A percentile compares a stretch with the other conserved stretches of the same genome.
Evolutionary conservation across 2,888 invertebrate species (phyloP).

Genomic region (Ophioninae sp.): DNA sequence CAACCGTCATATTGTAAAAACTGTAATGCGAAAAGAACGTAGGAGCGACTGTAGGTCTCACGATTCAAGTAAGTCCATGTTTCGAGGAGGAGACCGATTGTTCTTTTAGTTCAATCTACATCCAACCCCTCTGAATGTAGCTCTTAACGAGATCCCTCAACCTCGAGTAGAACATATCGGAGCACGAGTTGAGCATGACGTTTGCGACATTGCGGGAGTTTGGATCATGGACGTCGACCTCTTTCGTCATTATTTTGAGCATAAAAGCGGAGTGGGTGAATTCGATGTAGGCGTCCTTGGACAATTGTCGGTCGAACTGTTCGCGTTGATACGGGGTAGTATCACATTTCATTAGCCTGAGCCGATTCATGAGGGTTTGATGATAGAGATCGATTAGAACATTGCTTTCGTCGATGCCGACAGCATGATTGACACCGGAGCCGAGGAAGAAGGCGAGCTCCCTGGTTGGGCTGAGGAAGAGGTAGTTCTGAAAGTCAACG

Average conservation of each 20-base stretch:
- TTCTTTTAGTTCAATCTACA: slow-evolving; percentile 10
- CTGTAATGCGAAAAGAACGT: neutral
- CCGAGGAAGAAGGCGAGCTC: slow-evolving; percentile 84
- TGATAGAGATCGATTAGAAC: slow-evolving; percentile 83
- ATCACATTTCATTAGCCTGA: slow-evolving; percentile 80
- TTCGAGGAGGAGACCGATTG: neutral
- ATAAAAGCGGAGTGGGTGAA: slow-evolving; percentile 73
- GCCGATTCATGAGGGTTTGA: slow-evolving; percentile 80
- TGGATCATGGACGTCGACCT: slow-evolving; percentile 63
- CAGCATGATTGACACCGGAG: slow-evolving; percentile 81
- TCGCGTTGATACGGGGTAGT: slow-evolving; percentile 68
- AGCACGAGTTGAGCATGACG: slow-evolving; percentile 58
- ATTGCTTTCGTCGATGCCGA: slow-evolving; percentile 81
- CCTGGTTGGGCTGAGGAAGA: slow-evolving; percentile 82
- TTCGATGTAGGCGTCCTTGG: slow-evolving; percentile 68
- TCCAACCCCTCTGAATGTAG: slow-evolving; percentile 66
- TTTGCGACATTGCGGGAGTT: slow-evolving; percentile 46
- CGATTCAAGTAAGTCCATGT: neutral
- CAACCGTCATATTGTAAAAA: neutral
- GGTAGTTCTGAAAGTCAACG: slow-evolving; percentile 84
- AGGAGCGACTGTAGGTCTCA: neutral
- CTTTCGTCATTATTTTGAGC: slow-evolving; percentile 71
- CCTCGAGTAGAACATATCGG: slow-evolving; percentile 60
- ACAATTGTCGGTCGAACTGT: slow-evolving; percentile 68
- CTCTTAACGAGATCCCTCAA: slow-evolving; percentile 61